Base-by-base conservation (phyloP, 2,797 vertebrate genomes). In the Luscinia luscinia region DNA sequence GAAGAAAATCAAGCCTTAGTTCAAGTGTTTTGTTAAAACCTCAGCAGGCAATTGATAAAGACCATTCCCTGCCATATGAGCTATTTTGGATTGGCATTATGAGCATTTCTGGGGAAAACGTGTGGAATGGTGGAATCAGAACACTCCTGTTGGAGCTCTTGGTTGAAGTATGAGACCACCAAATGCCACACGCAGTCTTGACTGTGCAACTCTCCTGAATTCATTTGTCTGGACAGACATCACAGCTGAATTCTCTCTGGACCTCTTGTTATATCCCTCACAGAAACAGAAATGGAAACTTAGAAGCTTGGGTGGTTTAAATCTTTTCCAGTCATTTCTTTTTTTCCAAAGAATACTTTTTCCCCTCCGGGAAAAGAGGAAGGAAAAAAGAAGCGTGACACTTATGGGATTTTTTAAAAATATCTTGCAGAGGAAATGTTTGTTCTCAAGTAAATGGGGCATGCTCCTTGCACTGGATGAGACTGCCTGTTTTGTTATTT, bases 261-360 rank as follows among this genome's bases (percentile, higher is more conserved):
- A 63, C 43, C 21, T 93, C 46, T 14, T 0, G 52, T 85, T 84
- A 82, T 13, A 86, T 30, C 17, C 78, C 64, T 69, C 38, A 82
- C 43, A 82, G 72, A 96, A 95, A 93, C 9, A 81, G 87, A 93
- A 90, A 75, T 48, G 92, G 96, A 95, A 94, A 89, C 75, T 76
- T 70, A 3, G 13, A 94, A 75, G 66, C 77, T 43, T 91, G 91
- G 69, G 78, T 89, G 75, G 77, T 89, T 79, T 48, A 84, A 79
- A 87, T 89, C 12, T 89, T 93, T 94, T 93, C 90, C 94, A 92
- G 79, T 73, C 0, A 88, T 67, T 92, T 86, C 1, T 89, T 89
- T 82, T 84, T 84, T 72, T n/a, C 67, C 73, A 83, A 70, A 93
- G 34, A 79, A 76, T 70, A 36, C 21, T 91, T 94, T 69, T 94